Base-by-base conservation (phyloP, 2,113 vertebrate genomes). In the Siniperca knerii region DNA sequence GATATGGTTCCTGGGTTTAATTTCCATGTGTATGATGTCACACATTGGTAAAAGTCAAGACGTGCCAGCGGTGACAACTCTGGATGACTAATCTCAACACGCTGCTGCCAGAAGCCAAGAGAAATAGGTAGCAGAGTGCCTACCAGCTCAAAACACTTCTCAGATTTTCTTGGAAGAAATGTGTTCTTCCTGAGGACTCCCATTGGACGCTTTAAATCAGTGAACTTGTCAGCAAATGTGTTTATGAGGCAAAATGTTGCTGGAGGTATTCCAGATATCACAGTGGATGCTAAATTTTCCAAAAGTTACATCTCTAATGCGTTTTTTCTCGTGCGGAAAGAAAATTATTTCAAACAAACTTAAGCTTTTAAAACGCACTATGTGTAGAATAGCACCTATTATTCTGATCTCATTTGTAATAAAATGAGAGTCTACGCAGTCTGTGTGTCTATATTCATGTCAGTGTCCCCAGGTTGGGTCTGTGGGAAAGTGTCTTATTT, bases 21-120 rank as follows among this genome's bases (percentile, higher is more conserved):
- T 88, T 92, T 89, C 77, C 87, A 86, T 29, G 77, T 57, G 78
- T 20, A 89, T 94, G 90, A 94, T 87, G 90, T 94, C 89, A 93
- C 90, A 55, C 42, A 7, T 69, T 87, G 62, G 87, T 60, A 62
- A 55, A 58, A 82, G 70, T 46, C 0, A 21, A 82, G 79, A 70
- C 62, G 67, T 81, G 82, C 88, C 87, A 76, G 81, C 35, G 81
- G 83, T 87, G 84, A 90, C 91, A 67, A 62, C 71, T 70, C 68
- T 2, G 46, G 42, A 91, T 90, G 90, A 92, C 77, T 90, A 89
- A 92, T 90, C 77, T 62, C n/a, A 29, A 75, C 44, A 18, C 72
- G 25, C n/a, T 3, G 21, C 46, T 72, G 88, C 86, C 88, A 81
- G 71, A 57, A 42, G 72, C 73, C 76, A 64, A 74, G 73, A 76